A percentile compares a stretch with the other conserved stretches of the same genome.
Conservation (phyloP, 2,797 vertebrate genomes). For the Apodemus agrarius region DNA sequence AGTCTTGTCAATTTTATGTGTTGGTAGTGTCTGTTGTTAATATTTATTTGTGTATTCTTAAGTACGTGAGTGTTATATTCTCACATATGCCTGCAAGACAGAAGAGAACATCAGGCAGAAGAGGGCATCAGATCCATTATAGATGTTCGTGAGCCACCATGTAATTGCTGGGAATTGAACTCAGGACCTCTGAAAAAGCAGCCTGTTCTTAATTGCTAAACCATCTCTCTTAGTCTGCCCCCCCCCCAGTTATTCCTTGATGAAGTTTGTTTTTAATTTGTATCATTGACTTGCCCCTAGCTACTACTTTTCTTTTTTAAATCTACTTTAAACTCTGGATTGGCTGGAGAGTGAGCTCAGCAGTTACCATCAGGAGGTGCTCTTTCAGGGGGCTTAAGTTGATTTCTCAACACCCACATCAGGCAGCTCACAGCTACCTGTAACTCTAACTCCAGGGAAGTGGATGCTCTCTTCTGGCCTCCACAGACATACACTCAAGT, state of each 20-base stretch:
- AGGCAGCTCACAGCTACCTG: not conserved
- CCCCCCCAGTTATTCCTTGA: not conserved
- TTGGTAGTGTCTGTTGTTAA: not conserved
- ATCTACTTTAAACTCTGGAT: not conserved
- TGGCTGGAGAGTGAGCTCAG: not conserved
- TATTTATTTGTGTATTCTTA: not conserved
- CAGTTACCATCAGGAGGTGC: not conserved
- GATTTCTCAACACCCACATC: not conserved
- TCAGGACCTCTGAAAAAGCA: not conserved
- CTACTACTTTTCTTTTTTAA: constrained; percentile 38
- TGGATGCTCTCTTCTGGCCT: not conserved
- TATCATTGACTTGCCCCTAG: not conserved
- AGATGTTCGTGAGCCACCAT: not conserved
- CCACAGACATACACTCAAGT: not conserved
- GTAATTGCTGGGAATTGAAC: not conserved
- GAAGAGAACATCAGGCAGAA: not conserved
- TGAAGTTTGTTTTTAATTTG: constrained; percentile 40
- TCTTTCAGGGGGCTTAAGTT: not conserved
- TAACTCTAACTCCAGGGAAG: not conserved
- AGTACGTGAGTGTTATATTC: not conserved
- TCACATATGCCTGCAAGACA: not conserved
- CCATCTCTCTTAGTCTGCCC: not conserved
- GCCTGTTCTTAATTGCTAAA: not conserved
- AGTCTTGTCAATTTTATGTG: not conserved
- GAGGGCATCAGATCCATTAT: not conserved